Evolutionary conservation across 2,113 vertebrate species (phyloP).

Genomic region (Rhinoderma darwinii): DNA sequence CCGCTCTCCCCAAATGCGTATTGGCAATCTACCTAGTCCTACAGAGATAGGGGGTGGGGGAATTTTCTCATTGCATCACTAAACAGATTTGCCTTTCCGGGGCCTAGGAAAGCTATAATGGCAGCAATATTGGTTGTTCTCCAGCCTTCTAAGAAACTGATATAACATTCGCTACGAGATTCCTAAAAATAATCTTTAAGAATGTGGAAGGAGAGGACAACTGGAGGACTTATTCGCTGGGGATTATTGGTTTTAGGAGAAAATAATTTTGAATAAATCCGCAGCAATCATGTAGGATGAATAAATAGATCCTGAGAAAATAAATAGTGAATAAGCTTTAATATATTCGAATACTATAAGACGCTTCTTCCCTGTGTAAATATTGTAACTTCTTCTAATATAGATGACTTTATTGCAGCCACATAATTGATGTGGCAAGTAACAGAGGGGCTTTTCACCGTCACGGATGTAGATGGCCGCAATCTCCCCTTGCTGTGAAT

Average conservation of each 20-base stretch:
- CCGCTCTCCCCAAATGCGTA: background rate
- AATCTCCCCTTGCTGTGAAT: slow-evolving; percentile 28
- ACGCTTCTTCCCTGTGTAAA: background rate
- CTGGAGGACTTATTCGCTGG: background rate
- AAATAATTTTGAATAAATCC: background rate
- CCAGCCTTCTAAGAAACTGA: background rate
- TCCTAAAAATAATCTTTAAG: no score
- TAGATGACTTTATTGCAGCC: slow-evolving; percentile 18
- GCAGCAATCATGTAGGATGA: background rate
- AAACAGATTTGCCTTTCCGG: no score
- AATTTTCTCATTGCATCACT: background rate
- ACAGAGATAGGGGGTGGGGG: no score
- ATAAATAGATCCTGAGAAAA: background rate
- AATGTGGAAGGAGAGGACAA: background rate
- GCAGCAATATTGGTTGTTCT: background rate
- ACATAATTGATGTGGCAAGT: slow-evolving; percentile 26
- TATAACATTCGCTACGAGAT: no score
- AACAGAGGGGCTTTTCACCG: slow-evolving; percentile 5
- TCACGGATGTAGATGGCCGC: slow-evolving; percentile 12
- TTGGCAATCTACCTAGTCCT: no score
- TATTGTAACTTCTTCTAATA: background rate
- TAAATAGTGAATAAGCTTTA: background rate
- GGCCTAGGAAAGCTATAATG: background rate
- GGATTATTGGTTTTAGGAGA: background rate
- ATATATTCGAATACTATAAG: background rate